Evolutionary conservation across 2,113 vertebrate genomes (phyloP).

Genomic region (Pelmatolapia mariae): DNA sequence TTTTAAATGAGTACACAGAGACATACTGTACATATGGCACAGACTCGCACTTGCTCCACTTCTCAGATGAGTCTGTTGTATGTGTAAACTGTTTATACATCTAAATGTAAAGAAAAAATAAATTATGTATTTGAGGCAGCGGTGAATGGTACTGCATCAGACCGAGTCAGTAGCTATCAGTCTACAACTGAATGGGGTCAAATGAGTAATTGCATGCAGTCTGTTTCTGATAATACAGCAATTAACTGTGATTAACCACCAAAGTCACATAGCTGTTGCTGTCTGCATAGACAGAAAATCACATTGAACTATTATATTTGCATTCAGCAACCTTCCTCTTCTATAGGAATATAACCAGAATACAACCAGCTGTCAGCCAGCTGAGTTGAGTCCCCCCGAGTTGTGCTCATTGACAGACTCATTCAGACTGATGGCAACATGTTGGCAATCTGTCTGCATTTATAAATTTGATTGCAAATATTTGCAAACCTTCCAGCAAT

Average conservation of each 20-base stretch:
- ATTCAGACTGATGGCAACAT: background rate
- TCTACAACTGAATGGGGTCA: background rate
- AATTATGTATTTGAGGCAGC: background rate
- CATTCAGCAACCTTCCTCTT: background rate
- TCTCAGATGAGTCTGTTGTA: background rate
- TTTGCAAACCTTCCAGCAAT: background rate
- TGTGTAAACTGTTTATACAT: background rate
- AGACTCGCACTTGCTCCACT: background rate
- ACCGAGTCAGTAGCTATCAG: background rate
- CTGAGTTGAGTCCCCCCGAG: background rate
- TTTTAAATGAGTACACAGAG: constrained; percentile 62
- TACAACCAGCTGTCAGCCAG: background rate
- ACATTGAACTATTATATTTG: background rate
- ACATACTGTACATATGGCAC: background rate
- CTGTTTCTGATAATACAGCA: background rate
- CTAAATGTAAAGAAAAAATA: background rate
- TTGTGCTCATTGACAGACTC: background rate
- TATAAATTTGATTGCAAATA: background rate
- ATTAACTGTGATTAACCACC: background rate
- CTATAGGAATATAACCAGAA: background rate
- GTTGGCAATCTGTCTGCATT: background rate
- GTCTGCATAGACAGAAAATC: background rate
- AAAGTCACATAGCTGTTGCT: background rate
- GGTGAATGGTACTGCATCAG: background rate
- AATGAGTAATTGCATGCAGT: background rate